These are phyloP conservation scores for Uromys caudimaculatus DNA, from an alignment of 2,797 vertebrate species.

Conservation along the genomic window DNA sequence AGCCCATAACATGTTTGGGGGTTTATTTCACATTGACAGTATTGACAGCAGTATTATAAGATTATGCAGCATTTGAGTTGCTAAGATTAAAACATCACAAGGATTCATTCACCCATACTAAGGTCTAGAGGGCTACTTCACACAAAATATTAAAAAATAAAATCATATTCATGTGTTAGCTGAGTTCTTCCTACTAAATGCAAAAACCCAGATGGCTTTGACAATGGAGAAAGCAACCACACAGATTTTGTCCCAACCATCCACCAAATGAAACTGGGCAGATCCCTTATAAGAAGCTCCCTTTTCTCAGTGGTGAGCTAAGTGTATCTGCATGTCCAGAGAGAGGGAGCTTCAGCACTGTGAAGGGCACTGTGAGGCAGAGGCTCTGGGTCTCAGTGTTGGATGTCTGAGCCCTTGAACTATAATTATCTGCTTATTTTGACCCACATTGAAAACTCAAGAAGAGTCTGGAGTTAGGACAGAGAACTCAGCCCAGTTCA, in stretches of 20 bases:
- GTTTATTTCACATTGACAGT: background rate
- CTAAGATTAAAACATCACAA: constrained; percentile 27
- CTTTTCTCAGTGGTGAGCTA: background rate
- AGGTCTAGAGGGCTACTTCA: background rate
- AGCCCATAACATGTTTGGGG: background rate
- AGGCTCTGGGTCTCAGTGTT: background rate
- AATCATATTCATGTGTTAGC: background rate
- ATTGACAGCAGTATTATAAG: background rate
- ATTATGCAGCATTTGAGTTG: background rate
- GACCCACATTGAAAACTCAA: background rate
- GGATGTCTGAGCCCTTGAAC: background rate
- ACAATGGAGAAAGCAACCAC: background rate
- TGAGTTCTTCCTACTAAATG: background rate
- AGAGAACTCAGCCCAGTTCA: background rate
- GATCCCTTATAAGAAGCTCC: background rate
- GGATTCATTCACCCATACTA: constrained; percentile 12
- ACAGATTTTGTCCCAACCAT: background rate
- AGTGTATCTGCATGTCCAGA: background rate
- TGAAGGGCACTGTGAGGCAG: background rate
- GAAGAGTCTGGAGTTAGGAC: background rate
- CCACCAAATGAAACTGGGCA: background rate
- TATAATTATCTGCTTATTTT: background rate
- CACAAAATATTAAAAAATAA: constrained; percentile 30
- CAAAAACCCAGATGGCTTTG: constrained; percentile 16
- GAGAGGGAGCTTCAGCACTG: background rate